Conservation (phyloP, 2,888 invertebrate species). For the Nymphalis c-album region DNA sequence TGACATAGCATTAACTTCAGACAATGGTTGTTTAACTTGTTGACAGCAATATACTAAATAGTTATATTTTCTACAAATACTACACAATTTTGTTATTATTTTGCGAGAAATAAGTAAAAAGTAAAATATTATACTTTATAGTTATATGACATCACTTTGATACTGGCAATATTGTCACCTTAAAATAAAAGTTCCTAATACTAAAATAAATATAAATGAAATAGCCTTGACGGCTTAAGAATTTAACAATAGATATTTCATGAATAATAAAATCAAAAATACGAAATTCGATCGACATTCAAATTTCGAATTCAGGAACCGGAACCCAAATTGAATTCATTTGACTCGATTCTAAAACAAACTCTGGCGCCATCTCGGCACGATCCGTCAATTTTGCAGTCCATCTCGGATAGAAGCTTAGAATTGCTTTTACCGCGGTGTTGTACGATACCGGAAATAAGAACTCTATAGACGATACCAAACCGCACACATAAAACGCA, state of each 20-base stretch:
- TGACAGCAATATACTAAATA: too few relatives aligned
- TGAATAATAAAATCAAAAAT: not conserved
- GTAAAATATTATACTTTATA: too few relatives aligned
- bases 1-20: too few relatives aligned
- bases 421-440: constrained; percentile 47
- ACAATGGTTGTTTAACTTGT: too few relatives aligned
- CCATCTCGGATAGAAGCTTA: constrained; percentile 46
- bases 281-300: constrained; percentile 8
- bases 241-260: not conserved
- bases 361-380: constrained; percentile 38
- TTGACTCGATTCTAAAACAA: constrained; percentile 40
- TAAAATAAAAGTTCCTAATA: too few relatives aligned
- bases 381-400: constrained; percentile 45
- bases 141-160: too few relatives aligned
- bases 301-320: constrained; percentile 6
- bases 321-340: constrained; percentile 30
- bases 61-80: too few relatives aligned
- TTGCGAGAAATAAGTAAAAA: too few relatives aligned
- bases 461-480: constrained; percentile 21
- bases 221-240: too few relatives aligned
- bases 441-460: constrained; percentile 27
- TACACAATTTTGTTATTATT: too few relatives aligned
- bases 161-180: too few relatives aligned
- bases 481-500: constrained; percentile 18
- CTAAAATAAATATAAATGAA: too few relatives aligned